Evolutionary conservation across 2,113 vertebrate genomes (phyloP).

Genomic region (Murina feae): DNA sequence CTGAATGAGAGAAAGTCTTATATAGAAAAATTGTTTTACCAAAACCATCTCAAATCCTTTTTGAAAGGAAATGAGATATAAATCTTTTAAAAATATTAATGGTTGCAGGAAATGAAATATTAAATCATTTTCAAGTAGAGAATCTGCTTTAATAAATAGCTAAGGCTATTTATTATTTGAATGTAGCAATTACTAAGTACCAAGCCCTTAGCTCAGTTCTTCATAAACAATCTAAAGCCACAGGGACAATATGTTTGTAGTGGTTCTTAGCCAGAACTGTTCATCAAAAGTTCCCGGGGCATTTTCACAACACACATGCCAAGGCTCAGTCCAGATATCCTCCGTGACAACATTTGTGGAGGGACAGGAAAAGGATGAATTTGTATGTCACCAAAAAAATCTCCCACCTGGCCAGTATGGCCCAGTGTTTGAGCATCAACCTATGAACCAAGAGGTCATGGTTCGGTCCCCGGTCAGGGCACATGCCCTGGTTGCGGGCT

Average conservation of each 20-base stretch:
- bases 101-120: not conserved
- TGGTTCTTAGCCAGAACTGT: not conserved
- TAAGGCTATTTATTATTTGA: not conserved
- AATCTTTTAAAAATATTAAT: not conserved
- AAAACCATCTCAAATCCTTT: not conserved
- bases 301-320: not conserved
- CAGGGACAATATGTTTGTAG: not conserved
- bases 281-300: not conserved
- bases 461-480: no score
- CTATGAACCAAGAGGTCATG: no score
- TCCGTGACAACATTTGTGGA: not conserved
- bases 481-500: no score
- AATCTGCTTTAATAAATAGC: not conserved
- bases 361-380: not conserved
- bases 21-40: not conserved
- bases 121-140: not conserved
- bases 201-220: not conserved
- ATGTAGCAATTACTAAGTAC: not conserved
- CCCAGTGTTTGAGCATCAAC: no score
- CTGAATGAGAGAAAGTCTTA: not conserved
- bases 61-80: not conserved
- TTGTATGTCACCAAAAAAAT: not conserved
- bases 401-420: not conserved
- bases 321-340: not conserved
- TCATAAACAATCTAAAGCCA: not conserved